Percentiles rank a stretch among this genome's conserved stretches.
Evolutionary conservation across 2,797 vertebrate species (phyloP).

Genomic region (Dermochelys coriacea): DNA sequence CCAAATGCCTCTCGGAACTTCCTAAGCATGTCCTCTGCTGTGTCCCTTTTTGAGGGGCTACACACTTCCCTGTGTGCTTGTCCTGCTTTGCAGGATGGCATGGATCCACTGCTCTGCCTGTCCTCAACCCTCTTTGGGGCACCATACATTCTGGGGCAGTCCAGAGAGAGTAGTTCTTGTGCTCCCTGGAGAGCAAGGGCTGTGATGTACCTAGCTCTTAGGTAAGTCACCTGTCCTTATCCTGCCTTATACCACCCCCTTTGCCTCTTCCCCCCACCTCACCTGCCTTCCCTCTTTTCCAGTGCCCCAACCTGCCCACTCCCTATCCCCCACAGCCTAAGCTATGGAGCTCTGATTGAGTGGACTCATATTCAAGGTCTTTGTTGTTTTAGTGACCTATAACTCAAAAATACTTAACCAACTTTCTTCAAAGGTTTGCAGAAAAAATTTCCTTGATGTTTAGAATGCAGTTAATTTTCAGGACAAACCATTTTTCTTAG

Average conservation of each 20-base stretch:
- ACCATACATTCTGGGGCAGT: neutral
- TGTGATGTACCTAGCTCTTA: neutral
- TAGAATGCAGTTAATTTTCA: neutral
- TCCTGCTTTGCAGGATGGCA: neutral
- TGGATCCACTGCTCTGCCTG: fast-evolving
- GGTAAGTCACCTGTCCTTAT: neutral
- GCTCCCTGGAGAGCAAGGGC: neutral
- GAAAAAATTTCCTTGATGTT: neutral
- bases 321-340: too few species aligned
- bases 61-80: fast-evolving
- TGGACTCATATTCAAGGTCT: too few species aligned
- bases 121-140: neutral
- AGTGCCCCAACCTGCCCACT: too few species aligned
- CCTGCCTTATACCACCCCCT: too few species aligned
- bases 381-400: too few species aligned
- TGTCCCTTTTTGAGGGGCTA: neutral
- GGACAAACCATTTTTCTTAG: neutral
- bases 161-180: neutral
- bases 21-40: neutral
- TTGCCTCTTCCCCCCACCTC: too few species aligned
- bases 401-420: neutral
- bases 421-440: neutral
- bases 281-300: too few species aligned
- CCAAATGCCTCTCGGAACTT: neutral
- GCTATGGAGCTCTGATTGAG: too few species aligned